A percentile compares a stretch with the other conserved stretches of the same genome.
Evolutionary conservation across 2,888 invertebrate genomes (phyloP).

Genomic region (Himalopsyche anomala): DNA sequence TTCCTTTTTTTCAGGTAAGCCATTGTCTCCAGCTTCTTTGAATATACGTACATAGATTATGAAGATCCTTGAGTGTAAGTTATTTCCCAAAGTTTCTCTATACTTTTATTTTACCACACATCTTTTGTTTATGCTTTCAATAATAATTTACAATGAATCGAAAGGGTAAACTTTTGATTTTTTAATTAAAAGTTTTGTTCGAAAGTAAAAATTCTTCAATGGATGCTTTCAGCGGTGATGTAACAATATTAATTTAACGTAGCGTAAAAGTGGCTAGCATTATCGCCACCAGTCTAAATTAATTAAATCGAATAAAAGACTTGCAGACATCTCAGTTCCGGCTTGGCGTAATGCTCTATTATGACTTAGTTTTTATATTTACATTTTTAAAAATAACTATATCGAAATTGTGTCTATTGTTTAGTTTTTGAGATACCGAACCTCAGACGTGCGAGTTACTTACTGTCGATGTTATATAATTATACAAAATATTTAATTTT

Average conservation of each 20-base stretch:
- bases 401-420: not conserved
- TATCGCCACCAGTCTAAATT: not conserved
- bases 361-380: not conserved
- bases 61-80: no score
- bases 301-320: conserved; percentile 17
- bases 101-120: no score
- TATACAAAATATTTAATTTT: no score
- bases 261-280: not conserved
- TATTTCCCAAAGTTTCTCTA: no score
- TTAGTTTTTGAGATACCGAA: no score
- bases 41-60: no score
- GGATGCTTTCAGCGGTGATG: not conserved
- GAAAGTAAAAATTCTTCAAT: not conserved
- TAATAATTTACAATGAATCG: no score
- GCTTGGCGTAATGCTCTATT: not conserved
- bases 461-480: no score
- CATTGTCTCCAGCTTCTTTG: no score
- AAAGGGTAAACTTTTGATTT: not conserved
- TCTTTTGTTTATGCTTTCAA: no score
- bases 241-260: not conserved
- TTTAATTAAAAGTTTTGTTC: not conserved
- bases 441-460: no score
- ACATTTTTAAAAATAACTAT: not conserved
- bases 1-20: no score
- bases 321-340: not conserved